Conservation (phyloP, 1,140 invertebrate genomes). For the Cylas formicarius region DNA sequence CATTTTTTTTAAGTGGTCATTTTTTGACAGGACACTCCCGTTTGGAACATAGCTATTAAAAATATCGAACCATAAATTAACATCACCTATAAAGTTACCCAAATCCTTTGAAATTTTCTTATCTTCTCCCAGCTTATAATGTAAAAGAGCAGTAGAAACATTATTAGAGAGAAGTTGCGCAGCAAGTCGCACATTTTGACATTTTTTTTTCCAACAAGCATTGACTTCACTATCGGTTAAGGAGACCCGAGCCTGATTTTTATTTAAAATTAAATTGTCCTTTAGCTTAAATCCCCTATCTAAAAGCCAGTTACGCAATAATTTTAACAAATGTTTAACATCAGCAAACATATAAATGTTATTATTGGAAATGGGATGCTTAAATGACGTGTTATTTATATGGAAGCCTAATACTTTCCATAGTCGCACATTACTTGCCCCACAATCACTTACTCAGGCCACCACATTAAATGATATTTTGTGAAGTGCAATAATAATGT, state of each 20-base stretch:
- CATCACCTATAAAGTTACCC: conserved; percentile 8
- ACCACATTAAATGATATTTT: conserved; percentile 32
- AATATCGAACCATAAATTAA: conserved; percentile 16
- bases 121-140: conserved; percentile 1
- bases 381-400: conserved; percentile 15
- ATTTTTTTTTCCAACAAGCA: conserved; percentile 16
- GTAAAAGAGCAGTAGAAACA: conserved; percentile 12
- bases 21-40: conserved; percentile 5
- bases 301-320: conserved; percentile 24
- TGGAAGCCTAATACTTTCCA: conserved; percentile 37
- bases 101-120: conserved; percentile 2
- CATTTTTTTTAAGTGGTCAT: conserved; percentile 11
- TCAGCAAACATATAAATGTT: conserved; percentile 23
- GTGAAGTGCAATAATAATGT: conserved; percentile 31
- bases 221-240: conserved; percentile 13
- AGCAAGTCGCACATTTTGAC: conserved; percentile 21
- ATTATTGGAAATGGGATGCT: conserved; percentile 19
- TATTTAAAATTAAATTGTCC: conserved; percentile 1
- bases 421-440: conserved; percentile 29
- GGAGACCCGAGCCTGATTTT: conserved; percentile 9
- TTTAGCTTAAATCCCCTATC: conserved; percentile 19
- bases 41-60: conserved; percentile 8
- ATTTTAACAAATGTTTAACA: conserved; percentile 21
- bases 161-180: conserved; percentile 21
- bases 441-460: conserved; percentile 35